A percentile compares a stretch with the other conserved stretches of the same genome.
These are phyloP conservation scores for Poeciliopsis occidentalis DNA, from an alignment of 2,113 vertebrate genomes.

Conservation along the genomic window DNA sequence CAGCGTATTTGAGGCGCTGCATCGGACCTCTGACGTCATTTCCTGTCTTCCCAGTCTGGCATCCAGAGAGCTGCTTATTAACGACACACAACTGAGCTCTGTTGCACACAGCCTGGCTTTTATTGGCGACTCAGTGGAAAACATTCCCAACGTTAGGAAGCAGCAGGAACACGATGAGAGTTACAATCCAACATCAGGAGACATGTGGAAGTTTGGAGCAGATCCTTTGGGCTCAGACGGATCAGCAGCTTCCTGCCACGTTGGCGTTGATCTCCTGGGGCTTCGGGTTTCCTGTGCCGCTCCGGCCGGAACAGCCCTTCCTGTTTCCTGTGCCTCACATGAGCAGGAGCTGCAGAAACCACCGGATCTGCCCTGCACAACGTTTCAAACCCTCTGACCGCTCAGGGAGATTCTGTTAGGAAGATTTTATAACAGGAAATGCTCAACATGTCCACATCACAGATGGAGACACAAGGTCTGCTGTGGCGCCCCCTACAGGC, in stretches of 20 bases:
- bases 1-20: background rate
- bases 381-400: background rate
- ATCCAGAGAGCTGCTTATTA: constrained; percentile 1
- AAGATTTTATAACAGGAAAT: background rate
- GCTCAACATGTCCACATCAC: background rate
- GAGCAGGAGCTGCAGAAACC: background rate
- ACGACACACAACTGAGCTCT: background rate
- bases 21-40: background rate
- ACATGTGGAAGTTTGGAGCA: too few species aligned
- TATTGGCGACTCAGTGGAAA: background rate
- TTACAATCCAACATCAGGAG: too few species aligned
- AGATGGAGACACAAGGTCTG: too few species aligned
- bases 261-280: constrained; percentile 53
- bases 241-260: constrained; percentile 27
- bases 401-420: background rate
- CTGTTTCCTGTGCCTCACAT: constrained; percentile 51
- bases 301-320: constrained; percentile 46
- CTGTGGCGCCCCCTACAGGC: background rate
- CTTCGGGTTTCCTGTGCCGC: constrained; percentile 8
- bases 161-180: too few species aligned
- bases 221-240: background rate
- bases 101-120: background rate
- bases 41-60: background rate
- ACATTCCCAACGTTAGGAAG: background rate
- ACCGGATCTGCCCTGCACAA: too few species aligned